Percentiles rank a stretch among this genome's conserved stretches.
Evolutionary conservation across 2,888 invertebrate species (phyloP).

Genomic region (Apotomis turbidana): DNA sequence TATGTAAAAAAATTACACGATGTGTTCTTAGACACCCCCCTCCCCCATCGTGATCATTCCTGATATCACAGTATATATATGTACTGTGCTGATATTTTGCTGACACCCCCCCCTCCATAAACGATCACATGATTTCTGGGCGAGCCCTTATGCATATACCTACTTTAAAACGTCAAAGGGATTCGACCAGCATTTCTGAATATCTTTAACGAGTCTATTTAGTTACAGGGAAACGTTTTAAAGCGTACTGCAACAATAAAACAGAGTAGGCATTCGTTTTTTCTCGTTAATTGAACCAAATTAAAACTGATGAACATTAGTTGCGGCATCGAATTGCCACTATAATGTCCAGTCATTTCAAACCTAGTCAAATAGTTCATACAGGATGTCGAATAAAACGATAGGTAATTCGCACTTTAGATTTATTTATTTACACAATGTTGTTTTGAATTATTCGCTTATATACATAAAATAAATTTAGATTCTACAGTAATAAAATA

Average conservation of each 20-base stretch:
- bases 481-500: constrained; percentile 73
- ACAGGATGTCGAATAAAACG: not conserved
- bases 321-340: constrained; percentile 34
- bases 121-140: no score
- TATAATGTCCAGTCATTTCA: constrained; percentile 6
- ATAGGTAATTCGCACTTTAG: constrained; percentile 58
- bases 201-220: not conserved
- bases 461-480: constrained; percentile 72
- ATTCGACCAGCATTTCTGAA: not conserved
- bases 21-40: no score
- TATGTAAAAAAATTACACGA: no score
- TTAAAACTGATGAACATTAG: constrained; percentile 32
- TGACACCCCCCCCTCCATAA: no score
- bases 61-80: no score
- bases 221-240: not conserved
- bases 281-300: constrained; percentile 29
- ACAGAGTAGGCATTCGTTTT: constrained; percentile 13
- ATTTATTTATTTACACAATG: constrained; percentile 72
- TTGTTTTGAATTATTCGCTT: constrained; percentile 69
- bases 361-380: not conserved
- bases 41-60: no score
- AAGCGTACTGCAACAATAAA: not conserved
- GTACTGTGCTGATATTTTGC: no score
- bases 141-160: not conserved
- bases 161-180: no score